Conservation (phyloP, 2,888 invertebrate genomes). For the Nomada fabriciana region DNA sequence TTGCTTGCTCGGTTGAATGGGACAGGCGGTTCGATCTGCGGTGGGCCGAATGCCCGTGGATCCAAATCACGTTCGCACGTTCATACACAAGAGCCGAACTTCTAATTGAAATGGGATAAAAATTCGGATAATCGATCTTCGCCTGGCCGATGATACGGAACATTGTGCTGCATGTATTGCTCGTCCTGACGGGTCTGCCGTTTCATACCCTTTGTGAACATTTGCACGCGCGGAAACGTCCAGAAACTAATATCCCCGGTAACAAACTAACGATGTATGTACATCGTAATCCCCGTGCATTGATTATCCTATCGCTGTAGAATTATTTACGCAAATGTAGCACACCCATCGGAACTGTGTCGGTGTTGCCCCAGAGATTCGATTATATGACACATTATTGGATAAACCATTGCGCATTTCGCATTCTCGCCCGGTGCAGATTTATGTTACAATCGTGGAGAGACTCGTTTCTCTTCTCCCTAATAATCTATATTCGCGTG, state of each 20-base stretch:
- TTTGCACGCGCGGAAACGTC: conserved; percentile 28
- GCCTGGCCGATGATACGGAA: background rate
- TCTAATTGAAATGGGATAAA: background rate
- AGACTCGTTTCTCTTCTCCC: background rate
- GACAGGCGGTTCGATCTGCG: conserved; percentile 4
- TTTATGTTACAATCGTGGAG: background rate
- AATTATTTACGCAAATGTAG: conserved; percentile 61
- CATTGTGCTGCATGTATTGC: no score
- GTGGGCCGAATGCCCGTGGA: background rate
- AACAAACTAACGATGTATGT: conserved; percentile 55
- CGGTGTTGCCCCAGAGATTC: conserved; percentile 37
- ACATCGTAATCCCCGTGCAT: conserved; percentile 47
- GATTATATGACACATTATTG: conserved; percentile 46
- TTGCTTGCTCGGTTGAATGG: conserved; percentile 3
- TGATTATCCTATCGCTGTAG: conserved; percentile 55
- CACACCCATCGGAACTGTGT: conserved; percentile 21
- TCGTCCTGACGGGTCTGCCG: background rate
- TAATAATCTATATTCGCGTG: no score
- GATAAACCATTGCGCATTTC: conserved; percentile 34
- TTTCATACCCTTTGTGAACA: conserved; percentile 28
- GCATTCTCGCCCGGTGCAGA: conserved; percentile 18
- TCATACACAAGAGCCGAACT: background rate
- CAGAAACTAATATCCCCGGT: conserved; percentile 50
- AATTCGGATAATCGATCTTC: no score
- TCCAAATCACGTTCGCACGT: background rate